Conservation (phyloP, 2,797 vertebrate species). For the Perodicticus potto region DNA sequence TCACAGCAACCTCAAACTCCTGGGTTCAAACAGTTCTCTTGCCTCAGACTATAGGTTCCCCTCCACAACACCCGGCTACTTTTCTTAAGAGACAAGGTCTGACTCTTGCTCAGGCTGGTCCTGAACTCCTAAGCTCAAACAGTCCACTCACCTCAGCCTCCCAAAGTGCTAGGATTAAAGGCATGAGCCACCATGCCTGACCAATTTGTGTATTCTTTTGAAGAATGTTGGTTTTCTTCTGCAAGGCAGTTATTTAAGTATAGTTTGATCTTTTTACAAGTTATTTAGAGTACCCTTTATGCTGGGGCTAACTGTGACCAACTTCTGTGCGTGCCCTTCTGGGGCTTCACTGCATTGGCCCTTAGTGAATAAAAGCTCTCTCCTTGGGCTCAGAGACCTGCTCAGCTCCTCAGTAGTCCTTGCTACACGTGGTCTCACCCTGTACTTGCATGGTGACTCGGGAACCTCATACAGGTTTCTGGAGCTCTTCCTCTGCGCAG, state of each 20-base stretch:
- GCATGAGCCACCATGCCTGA: no score
- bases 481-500: background rate
- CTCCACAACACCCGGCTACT: no score
- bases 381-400: background rate
- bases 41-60: no score
- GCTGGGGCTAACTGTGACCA: background rate
- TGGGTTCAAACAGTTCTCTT: no score
- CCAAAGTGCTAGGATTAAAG: no score
- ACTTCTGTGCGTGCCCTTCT: background rate
- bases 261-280: background rate
- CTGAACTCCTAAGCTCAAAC: no score
- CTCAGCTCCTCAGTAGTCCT: background rate
- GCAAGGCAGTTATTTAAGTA: background rate
- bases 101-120: no score
- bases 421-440: background rate
- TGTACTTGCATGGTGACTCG: background rate
- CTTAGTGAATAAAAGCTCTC: background rate
- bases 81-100: no score
- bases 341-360: background rate
- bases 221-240: background rate
- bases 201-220: background rate
- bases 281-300: background rate
- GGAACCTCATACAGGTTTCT: background rate
- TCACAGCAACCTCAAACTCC: no score
- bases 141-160: no score